phyloP scores from a whole-genome alignment of 2,888 invertebrate species.

The Pecten maximus region DNA sequence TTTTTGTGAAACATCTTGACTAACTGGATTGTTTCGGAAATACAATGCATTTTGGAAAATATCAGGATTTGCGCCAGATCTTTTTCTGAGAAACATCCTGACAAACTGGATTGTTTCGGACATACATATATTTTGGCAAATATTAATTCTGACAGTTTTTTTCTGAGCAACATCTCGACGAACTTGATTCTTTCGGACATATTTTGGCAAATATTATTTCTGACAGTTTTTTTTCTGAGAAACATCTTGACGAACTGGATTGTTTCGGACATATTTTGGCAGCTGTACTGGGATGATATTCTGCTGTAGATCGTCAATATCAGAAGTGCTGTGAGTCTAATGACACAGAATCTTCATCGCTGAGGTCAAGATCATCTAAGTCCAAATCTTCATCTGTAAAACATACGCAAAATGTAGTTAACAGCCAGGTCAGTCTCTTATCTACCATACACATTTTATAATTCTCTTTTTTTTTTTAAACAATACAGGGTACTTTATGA shows the following conservation, averaged over 20 bases:
- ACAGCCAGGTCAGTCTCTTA: no score
- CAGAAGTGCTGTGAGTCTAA: background rate
- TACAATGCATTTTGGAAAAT: no score
- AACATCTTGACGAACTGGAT: background rate
- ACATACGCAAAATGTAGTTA: background rate
- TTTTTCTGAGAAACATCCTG: no score
- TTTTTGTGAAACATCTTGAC: no score
- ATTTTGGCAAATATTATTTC: slow-evolving; percentile 5
- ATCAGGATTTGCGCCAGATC: no score
- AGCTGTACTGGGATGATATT: background rate
- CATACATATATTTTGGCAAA: background rate
- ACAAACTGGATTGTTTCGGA: background rate
- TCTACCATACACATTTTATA: no score
- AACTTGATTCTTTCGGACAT: background rate
- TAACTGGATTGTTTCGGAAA: no score
- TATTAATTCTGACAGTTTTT: background rate
- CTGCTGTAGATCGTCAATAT: background rate
- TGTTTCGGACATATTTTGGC: background rate
- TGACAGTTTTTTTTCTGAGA: no score
- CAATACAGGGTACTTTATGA: no score
- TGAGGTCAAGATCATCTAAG: slow-evolving; percentile 53
- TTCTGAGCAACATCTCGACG: no score
- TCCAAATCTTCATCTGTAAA: slow-evolving; percentile 51
- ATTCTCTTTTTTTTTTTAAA: no score
- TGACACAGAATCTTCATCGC: slow-evolving; percentile 46